phyloP scores from a whole-genome alignment of 2,888 invertebrate species.

The Unio delphinus region DNA sequence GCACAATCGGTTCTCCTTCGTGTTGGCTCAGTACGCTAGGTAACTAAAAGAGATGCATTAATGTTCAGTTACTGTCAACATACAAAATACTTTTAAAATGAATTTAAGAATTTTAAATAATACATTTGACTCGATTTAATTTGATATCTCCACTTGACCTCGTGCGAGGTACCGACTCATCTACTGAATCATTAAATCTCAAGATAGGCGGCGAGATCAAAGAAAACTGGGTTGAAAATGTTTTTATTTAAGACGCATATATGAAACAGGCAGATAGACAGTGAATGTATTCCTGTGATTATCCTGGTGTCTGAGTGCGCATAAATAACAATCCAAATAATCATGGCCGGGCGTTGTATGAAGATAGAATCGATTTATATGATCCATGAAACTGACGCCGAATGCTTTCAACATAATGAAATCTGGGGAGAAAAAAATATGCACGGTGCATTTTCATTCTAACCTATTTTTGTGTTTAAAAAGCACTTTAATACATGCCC shows the following conservation, averaged over 20 bases:
- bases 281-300: no score
- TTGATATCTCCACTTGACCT: no score
- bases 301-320: no score
- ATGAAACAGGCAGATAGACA: slow-evolving; percentile 28
- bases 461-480: no score
- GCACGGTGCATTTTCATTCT: no score
- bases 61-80: slow-evolving; percentile 6
- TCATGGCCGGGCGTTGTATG: no score
- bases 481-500: no score
- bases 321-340: no score
- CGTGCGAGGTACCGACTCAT: slow-evolving; percentile 28
- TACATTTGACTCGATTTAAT: slow-evolving; percentile 43
- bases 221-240: slow-evolving; percentile 42
- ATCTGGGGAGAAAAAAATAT: no score
- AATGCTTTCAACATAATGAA: no score
- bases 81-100: slow-evolving; percentile 5
- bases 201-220: slow-evolving; percentile 53
- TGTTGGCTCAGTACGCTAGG: slow-evolving; percentile 12
- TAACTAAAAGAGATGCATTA: slow-evolving; percentile 9
- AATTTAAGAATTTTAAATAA: slow-evolving; percentile 14
- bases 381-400: no score
- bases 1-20: slow-evolving; percentile 9
- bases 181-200: slow-evolving; percentile 45
- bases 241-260: slow-evolving; percentile 42
- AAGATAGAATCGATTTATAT: no score